Base-by-base conservation (phyloP, 2,113 vertebrate genomes). In the Merops nubicus region DNA sequence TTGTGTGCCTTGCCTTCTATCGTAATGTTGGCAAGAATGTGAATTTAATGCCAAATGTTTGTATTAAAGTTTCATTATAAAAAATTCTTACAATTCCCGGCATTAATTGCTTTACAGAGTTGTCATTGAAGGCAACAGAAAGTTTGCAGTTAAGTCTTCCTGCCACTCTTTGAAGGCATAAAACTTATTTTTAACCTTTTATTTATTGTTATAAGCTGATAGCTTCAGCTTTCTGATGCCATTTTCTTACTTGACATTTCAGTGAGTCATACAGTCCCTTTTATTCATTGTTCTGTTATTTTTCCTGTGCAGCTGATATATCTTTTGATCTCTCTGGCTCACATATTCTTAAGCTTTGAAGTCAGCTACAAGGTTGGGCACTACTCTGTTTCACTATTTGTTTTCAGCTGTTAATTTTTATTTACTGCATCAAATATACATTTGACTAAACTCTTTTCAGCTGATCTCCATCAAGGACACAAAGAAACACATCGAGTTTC, bases 101-200 rank as follows among this genome's bases (percentile, higher is more conserved):
- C 69, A 91, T 82, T 77, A 87, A 56, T 81, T 82, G 50, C 45
- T 89, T 67, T 88, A 13, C 25, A 21, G 81, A 17, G 21, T 45
- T 75, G 78, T 36, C 70, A 64, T 79, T 93, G 78, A 88, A 94
- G 47, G 59, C 64, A 81, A n/a, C 4, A 6, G 62, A 43, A 89
- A 68, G 31, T 85, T 86, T 92, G 47, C 68, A 48, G 50, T 48
- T 72, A 45, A 76, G 51, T 43, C 38, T 83, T 88, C 54, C 31
- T 93, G 81, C 26, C 15, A 22, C 28, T 77, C 65, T 93, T 78
- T 62, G 57, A 91, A 67, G 73, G 74, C 31, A 22, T 45, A 43
- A 82, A 92, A 64, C 38, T 91, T 89, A 69, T 79, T 94, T 88
- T 96, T 93, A 95, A 91, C 65, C 53, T 96, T 69, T 85, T 81